Evolutionary conservation across 1,140 invertebrate genomes (phyloP).

Genomic region (Carposina sasakii): DNA sequence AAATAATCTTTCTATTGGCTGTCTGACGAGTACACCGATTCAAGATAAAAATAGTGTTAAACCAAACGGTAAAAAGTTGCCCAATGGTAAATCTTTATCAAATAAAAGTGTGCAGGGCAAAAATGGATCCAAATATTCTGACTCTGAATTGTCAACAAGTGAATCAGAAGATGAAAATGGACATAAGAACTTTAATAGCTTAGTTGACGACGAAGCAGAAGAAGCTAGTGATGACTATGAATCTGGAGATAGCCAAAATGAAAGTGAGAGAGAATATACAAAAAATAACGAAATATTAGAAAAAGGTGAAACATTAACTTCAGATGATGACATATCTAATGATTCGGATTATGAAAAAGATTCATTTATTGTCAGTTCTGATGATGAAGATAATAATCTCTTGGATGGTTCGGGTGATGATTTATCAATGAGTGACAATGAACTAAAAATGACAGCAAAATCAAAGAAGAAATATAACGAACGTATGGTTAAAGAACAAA

Average conservation of each 20-base stretch:
- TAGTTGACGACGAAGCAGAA: conserved; percentile 50
- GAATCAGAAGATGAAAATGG: conserved; percentile 23
- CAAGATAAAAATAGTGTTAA: conserved; percentile 47
- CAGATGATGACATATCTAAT: conserved; percentile 47
- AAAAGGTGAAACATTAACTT: conserved; percentile 55
- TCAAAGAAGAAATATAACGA: conserved; percentile 65
- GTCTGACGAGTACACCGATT: conserved; percentile 53
- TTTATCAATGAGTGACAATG: conserved; percentile 57
- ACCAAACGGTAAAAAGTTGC: too few relatives aligned
- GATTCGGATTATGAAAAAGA: conserved; percentile 64
- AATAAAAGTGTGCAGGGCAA: too few relatives aligned
- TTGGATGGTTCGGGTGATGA: conserved; percentile 63
- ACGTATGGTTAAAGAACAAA: conserved; percentile 56
- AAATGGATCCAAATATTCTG: conserved; percentile 21
- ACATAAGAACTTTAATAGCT: conserved; percentile 27
- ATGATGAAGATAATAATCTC: conserved; percentile 57
- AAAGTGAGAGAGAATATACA: conserved; percentile 47
- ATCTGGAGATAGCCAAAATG: conserved; percentile 59
- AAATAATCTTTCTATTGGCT: conserved; percentile 43
- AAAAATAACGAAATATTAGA: conserved; percentile 52
- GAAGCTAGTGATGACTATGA: conserved; percentile 58
- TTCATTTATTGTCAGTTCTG: conserved; percentile 60
- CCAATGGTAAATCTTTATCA: too few relatives aligned
- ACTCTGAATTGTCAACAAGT: too few relatives aligned
- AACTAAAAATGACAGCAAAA: conserved; percentile 52